Base-by-base conservation (phyloP, 2,113 vertebrate genomes). In the Glaucidium brasilianum region DNA sequence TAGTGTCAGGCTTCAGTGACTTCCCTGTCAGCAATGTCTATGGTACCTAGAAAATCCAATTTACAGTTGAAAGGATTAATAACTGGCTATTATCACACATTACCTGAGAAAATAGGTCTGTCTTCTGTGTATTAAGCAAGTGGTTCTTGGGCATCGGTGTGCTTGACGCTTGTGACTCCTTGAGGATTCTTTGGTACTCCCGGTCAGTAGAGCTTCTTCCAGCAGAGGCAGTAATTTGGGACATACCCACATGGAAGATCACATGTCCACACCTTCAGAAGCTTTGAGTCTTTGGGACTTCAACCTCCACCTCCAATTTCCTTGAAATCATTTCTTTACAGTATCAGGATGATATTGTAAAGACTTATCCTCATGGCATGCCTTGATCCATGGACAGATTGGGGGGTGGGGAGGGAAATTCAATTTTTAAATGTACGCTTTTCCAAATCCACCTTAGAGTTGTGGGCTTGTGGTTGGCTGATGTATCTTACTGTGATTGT, bases 1-100 rank as follows among this genome's bases (percentile, higher is more conserved):
- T 41, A 2, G n/a, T 37, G 72, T 15, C 41, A 88, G 81, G 39
- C 74, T 76, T 69, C 77, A 49, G 71, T 64, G 64, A 25, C 34
- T 90, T 88, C 45, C 23, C 59, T 90, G 82, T 27, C 75, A 81
- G 5, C 3, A 3, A 43, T 29, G 23, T 52, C 60, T 30, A 0
- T 49, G 60, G 47, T 59, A 78, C 72, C 68, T 81, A 72, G 83
- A 86, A 96, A 97, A 91, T 84, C 64, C 60, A 74, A 49, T 91
- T 86, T 77, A 18, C 39, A 62, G 43, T 10, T 67, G 85, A 92
- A 91, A 75, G 90, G 88, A 94, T 95, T 95, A 94, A 85, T 91
- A 76, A 84, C 64, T 87, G 39, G 37, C 23, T 87, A 56, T 87
- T 75, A 78, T 56, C 35, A 60, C 4, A 2, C 27, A 75, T 72